Conservation (phyloP, 2,113 vertebrate species). For the Leptosomus discolor region DNA sequence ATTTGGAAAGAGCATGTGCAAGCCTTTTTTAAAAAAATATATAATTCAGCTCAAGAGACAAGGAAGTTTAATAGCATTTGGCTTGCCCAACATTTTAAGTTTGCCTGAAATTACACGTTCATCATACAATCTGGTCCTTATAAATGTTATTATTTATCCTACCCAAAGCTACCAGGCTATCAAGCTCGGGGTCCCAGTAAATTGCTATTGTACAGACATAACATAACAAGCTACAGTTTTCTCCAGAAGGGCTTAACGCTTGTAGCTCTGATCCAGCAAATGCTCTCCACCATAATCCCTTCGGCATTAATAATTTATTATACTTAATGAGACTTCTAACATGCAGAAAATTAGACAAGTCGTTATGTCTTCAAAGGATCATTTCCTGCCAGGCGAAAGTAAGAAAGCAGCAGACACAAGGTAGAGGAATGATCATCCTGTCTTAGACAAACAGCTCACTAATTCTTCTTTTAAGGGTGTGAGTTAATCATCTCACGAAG, state of each 20-base stretch:
- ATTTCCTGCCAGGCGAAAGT: background rate
- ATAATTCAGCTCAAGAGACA: background rate
- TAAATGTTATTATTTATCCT: background rate
- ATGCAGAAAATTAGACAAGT: constrained; percentile 36
- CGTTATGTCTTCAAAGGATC: background rate
- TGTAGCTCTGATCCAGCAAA: background rate
- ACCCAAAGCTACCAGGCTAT: background rate
- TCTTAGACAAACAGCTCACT: background rate
- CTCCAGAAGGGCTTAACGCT: background rate
- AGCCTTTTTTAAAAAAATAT: background rate
- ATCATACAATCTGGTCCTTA: background rate
- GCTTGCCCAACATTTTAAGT: background rate
- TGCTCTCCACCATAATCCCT: background rate
- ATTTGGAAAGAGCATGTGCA: background rate
- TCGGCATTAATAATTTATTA: constrained; percentile 33
- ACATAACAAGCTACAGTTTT: background rate
- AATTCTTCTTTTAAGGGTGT: background rate
- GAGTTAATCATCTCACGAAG: background rate
- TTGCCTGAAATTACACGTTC: background rate
- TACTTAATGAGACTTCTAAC: constrained; percentile 39
- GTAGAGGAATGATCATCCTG: background rate
- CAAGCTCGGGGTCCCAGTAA: background rate
- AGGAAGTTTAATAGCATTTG: background rate
- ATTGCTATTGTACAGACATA: background rate
- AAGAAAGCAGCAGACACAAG: background rate